Evolutionary conservation across 2,113 vertebrate species (phyloP), one percentile per base, ranked within the genome.

Genomic region (Saccopteryx leptura): DNA sequence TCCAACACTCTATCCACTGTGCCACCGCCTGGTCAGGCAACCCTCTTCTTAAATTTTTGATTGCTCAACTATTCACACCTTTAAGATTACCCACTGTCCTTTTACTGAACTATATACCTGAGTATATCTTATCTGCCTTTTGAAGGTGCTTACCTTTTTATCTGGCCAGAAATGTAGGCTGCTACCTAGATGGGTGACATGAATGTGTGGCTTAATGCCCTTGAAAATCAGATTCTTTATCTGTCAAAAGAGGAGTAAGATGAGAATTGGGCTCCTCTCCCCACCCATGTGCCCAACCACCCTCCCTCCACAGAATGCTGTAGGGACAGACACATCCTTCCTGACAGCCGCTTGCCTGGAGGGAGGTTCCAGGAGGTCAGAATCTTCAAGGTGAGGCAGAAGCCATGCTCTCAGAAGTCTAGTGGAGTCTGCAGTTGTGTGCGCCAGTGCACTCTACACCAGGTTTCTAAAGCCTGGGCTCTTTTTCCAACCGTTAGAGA

Each of bases 201-300:
- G 17, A 24, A 10, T 46, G 28, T 56, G 52, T 52, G 88, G 71
- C 58, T 75, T 19, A 60, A 46, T 7, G 21, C 48, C 9, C 23
- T 58, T 71, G 39, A 65, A 74, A 23, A 83, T 81, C 66, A 65
- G 52, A 71, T 58, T 60, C 11, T 4, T 65, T 26, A 7, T 24
- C 56, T 50, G 24, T 79, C 79, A 69, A 71, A 91, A 66, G 5
- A 61, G 19, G 17, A 10, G 5, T 5, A 58, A 65, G 61, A 52
- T 66, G 69, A 68, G 74, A 95, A 81, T 0, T 7, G 23, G 46
- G 56, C 58, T 83, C 4, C 15, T 60, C 60, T 76, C 72, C 72
- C 54, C 58, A 46, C 1, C 19, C 0, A 0, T 3, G n/a, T 15
- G 8, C 21, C 48, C 31, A 52, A 39, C 6, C 24, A 5, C 4